phyloP scores from a whole-genome alignment of 2,113 vertebrate species.

The Sphyrna mokarran region DNA sequence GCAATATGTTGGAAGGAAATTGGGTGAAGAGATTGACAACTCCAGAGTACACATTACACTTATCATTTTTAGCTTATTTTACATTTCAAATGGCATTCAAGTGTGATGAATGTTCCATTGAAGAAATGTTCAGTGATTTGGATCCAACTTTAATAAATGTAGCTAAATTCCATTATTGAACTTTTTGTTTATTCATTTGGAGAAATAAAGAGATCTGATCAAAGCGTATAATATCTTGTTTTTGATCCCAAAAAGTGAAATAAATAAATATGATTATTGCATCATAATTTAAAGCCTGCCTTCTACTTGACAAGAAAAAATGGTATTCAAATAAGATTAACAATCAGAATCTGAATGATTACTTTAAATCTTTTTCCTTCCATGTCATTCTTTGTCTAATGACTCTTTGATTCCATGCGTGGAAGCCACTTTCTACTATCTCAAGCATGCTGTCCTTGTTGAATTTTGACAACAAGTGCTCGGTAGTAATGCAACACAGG shows the following conservation, averaged over 20 bases:
- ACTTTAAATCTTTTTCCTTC: neutral
- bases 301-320: neutral
- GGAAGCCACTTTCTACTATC: neutral
- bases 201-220: neutral
- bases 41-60: neutral
- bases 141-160: neutral
- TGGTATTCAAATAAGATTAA: neutral
- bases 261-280: neutral
- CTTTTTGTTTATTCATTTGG: neutral
- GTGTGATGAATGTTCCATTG: neutral
- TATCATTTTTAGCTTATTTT: slow-evolving; percentile 25
- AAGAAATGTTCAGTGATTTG: neutral
- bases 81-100: neutral
- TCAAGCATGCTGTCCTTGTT: neutral
- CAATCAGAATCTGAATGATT: neutral
- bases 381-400: neutral
- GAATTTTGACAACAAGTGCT: neutral
- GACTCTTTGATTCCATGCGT: neutral
- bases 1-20: neutral
- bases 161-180: neutral
- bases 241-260: neutral
- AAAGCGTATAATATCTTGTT: neutral
- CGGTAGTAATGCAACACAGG: neutral
- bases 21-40: neutral
- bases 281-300: neutral